Percentiles rank a stretch among this genome's conserved stretches.
Evolutionary conservation across 92 coral and sea anemone species (phyloP).

Genomic region (Scolanthus callimorphus): DNA sequence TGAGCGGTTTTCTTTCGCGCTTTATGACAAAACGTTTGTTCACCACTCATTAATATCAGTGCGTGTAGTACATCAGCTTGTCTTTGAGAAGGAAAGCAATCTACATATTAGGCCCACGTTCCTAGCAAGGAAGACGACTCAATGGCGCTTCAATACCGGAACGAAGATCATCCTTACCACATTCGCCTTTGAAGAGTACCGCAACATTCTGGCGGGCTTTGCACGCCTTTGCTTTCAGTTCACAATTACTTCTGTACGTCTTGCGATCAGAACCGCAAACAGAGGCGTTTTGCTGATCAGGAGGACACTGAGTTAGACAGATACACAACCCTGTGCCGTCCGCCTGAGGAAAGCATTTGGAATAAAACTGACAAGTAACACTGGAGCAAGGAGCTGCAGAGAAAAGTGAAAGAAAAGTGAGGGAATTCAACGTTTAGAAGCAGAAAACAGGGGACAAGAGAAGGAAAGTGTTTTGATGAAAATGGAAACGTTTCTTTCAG

Average conservation of each 20-base stretch:
- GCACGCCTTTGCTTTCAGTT: slow-evolving; percentile 76
- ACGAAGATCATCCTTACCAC: slow-evolving; percentile 83
- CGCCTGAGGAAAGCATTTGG: slow-evolving; percentile 73
- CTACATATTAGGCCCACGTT: no score
- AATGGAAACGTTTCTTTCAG: no score
- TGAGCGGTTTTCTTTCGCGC: no score
- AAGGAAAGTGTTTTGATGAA: background rate
- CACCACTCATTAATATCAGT: no score
- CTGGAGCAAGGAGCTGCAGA: slow-evolving; percentile 63
- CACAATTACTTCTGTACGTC: slow-evolving; percentile 82
- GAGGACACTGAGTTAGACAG: slow-evolving; percentile 62
- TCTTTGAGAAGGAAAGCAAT: no score
- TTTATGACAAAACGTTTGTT: no score
- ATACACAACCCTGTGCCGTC: slow-evolving; percentile 77
- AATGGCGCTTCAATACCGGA: no score
- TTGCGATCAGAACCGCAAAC: slow-evolving; percentile 92
- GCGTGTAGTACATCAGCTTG: no score
- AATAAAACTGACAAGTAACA: slow-evolving; percentile 62
- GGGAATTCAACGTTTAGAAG: background rate
- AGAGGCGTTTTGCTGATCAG: slow-evolving; percentile 52
- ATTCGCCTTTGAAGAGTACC: slow-evolving; percentile 64
- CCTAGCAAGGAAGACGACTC: no score
- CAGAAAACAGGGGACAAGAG: background rate
- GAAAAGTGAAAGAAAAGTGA: background rate
- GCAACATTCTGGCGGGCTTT: slow-evolving; percentile 50